A percentile compares a stretch with the other conserved stretches of the same genome.
These are phyloP conservation scores for Drosophila histrio DNA, from an alignment of 2,888 invertebrate species.

Conservation along the genomic window DNA sequence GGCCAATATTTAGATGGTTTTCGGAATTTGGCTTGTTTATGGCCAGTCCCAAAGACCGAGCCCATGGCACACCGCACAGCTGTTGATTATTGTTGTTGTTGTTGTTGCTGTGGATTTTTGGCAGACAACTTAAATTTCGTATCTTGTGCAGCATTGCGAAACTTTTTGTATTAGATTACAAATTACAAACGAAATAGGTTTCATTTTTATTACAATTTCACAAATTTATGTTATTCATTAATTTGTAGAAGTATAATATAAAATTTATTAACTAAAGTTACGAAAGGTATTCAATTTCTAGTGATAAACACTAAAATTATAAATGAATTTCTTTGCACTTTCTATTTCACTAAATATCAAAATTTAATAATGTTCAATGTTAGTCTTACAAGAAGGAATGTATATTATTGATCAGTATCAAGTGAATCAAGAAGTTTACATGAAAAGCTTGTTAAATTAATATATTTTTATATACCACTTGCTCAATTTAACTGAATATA, in stretches of 20 bases:
- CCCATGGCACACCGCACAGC: conserved; percentile 11
- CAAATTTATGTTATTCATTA: not conserved
- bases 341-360: too few species aligned
- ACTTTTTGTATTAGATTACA: conserved; percentile 35
- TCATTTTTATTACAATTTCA: not conserved
- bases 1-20: conserved; percentile 47
- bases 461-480: too few species aligned
- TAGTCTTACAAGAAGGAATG: too few species aligned
- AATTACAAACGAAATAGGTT: conserved; percentile 11
- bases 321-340: too few species aligned
- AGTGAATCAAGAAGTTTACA: too few species aligned
- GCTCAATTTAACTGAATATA: too few species aligned
- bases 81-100: conserved; percentile 24
- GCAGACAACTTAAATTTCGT: conserved; percentile 26
- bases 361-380: too few species aligned
- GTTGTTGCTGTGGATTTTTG: conserved; percentile 21
- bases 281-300: too few species aligned
- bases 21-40: conserved; percentile 46
- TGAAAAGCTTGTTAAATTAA: too few species aligned
- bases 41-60: conserved; percentile 17
- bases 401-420: too few species aligned
- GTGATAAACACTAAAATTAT: too few species aligned
- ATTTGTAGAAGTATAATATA: not conserved
- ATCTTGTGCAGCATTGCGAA: conserved; percentile 20
- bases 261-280: too few species aligned